Conservation (phyloP, 2,888 invertebrate genomes). For the Xanthostigma xanthostigma region DNA sequence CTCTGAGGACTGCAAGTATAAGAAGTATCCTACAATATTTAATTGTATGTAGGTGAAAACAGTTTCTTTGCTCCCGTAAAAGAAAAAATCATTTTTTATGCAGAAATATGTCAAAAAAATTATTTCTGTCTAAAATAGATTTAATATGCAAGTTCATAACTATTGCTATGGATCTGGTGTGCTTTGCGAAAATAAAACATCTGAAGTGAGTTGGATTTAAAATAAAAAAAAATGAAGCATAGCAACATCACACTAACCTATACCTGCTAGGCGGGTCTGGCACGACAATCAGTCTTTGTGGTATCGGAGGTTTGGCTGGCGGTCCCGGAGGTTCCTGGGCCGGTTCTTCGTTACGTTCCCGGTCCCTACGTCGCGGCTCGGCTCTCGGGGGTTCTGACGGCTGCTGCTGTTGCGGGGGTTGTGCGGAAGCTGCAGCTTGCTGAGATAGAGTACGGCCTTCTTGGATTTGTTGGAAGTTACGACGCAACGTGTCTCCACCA, state of each 20-base stretch:
- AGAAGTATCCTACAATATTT: too few relatives aligned
- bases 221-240: neutral
- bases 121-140: too few relatives aligned
- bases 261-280: slow-evolving; percentile 68
- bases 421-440: slow-evolving; percentile 33
- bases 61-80: too few relatives aligned
- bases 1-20: too few relatives aligned
- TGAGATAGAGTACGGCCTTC: slow-evolving; percentile 52
- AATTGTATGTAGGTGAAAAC: too few relatives aligned
- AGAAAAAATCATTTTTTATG: too few relatives aligned
- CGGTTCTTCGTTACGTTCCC: slow-evolving; percentile 44
- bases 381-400: slow-evolving; percentile 40
- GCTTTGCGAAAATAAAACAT: slow-evolving; percentile 1
- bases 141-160: too few relatives aligned
- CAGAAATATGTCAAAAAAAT: too few relatives aligned
- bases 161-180: too few relatives aligned
- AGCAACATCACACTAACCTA: slow-evolving; percentile 23
- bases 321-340: slow-evolving; percentile 83
- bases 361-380: slow-evolving; percentile 36
- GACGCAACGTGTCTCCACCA: slow-evolving; percentile 86
- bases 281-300: slow-evolving; percentile 81
- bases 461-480: slow-evolving; percentile 97
- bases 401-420: slow-evolving; percentile 35
- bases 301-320: slow-evolving; percentile 75
- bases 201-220: neutral